Percentiles rank a stretch among this genome's conserved stretches.
Evolutionary conservation across 2,888 invertebrate species (phyloP).

Genomic region (Mythimna ferrago): DNA sequence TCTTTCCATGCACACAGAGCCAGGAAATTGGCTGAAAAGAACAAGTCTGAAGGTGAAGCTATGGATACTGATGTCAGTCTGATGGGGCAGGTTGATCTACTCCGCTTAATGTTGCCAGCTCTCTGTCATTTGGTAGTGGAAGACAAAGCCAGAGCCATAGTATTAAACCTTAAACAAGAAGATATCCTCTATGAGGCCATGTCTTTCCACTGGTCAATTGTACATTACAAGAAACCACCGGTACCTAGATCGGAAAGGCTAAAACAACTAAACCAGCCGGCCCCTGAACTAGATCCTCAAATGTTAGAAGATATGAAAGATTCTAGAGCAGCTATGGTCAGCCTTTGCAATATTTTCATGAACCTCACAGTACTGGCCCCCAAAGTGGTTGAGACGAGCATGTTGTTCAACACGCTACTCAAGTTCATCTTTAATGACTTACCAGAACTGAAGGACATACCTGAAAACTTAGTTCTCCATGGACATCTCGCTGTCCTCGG

Average conservation of each 20-base stretch:
- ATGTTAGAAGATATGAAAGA: slow-evolving; percentile 96
- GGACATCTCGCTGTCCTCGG: slow-evolving; percentile 96
- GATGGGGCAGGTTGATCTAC: slow-evolving; percentile 92
- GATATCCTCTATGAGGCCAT: slow-evolving; percentile 95
- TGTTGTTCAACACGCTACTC: slow-evolving; percentile 94
- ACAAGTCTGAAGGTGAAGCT: slow-evolving; percentile 90
- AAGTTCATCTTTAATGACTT: slow-evolving; percentile 96
- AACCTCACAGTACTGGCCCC: slow-evolving; percentile 97
- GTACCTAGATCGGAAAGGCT: slow-evolving; percentile 95
- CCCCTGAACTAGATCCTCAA: slow-evolving; percentile 93
- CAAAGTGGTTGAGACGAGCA: slow-evolving; percentile 94
- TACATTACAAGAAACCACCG: slow-evolving; percentile 95
- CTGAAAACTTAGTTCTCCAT: slow-evolving; percentile 96
- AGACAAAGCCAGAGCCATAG: slow-evolving; percentile 95
- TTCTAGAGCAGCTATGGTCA: slow-evolving; percentile 96
- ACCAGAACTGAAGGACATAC: slow-evolving; percentile 95
- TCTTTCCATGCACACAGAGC: slow-evolving; percentile 94
- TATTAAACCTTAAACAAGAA: slow-evolving; percentile 95
- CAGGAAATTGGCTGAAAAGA: slow-evolving; percentile 93
- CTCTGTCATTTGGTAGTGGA: slow-evolving; percentile 98
- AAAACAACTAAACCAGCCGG: slow-evolving; percentile 94
- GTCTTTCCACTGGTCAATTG: slow-evolving; percentile 96
- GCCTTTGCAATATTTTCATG: slow-evolving; percentile 97
- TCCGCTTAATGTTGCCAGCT: slow-evolving; percentile 96
- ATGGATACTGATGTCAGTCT: slow-evolving; percentile 86